Conservation (phyloP, 92 coral and sea anemone species). For the Phenganax stokvisi region DNA sequence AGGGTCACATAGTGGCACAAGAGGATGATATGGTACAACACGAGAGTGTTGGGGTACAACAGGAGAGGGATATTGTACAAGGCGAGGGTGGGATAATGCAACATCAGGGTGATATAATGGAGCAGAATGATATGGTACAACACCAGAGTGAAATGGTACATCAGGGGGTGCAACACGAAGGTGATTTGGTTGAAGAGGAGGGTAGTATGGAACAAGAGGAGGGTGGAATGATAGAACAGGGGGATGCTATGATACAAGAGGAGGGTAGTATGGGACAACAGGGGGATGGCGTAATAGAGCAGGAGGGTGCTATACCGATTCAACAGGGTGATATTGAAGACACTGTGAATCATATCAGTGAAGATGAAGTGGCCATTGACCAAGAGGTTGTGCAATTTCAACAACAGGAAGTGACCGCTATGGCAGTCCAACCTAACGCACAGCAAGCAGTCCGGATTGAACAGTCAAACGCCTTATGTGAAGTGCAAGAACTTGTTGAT, state of each 20-base stretch:
- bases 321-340: neutral
- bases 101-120: neutral
- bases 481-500: slow-evolving; percentile 31
- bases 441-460: slow-evolving; percentile 19
- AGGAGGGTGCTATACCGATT: neutral
- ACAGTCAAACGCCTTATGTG: slow-evolving; percentile 26
- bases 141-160: too few relatives aligned
- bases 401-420: slow-evolving; percentile 31
- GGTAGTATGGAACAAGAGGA: neutral
- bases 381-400: slow-evolving; percentile 26
- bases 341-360: slow-evolving; percentile 4
- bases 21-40: neutral
- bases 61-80: neutral
- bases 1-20: neutral
- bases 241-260: neutral
- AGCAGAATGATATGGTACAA: neutral
- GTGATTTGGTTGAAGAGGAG: neutral
- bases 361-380: slow-evolving; percentile 22
- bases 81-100: neutral
- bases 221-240: neutral
- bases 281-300: neutral
- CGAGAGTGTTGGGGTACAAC: neutral
- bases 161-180: neutral
- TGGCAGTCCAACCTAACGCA: neutral
- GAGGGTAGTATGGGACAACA: neutral